Evolutionary conservation across 1,140 invertebrate species (phyloP).

Genomic region (Leptopilina boulardi): DNA sequence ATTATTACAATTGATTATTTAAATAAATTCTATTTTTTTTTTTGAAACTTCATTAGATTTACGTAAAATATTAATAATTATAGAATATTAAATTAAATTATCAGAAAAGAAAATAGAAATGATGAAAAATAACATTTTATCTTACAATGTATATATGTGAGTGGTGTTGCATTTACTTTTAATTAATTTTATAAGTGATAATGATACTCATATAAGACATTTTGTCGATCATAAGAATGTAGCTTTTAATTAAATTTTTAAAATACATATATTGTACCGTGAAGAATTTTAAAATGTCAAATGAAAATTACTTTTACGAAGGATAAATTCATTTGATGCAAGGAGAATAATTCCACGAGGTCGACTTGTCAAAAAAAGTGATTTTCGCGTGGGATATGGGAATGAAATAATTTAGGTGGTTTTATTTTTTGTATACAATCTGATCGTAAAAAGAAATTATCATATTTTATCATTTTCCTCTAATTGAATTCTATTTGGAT

Average conservation of each 20-base stretch:
- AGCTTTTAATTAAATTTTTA: constrained; percentile 4
- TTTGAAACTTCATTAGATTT: too few species aligned
- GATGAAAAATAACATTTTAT: too few species aligned
- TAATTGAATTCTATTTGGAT: too few species aligned
- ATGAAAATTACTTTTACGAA: background rate
- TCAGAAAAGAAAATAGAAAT: background rate
- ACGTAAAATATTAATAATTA: too few species aligned
- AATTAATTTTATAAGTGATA: background rate
- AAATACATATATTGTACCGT: background rate
- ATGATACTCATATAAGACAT: background rate
- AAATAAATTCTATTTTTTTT: too few species aligned
- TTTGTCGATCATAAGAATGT: background rate
- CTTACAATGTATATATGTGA: background rate
- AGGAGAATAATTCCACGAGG: background rate
- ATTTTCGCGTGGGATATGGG: background rate
- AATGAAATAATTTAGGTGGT: background rate
- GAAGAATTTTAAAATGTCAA: background rate
- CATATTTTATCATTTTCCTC: too few species aligned
- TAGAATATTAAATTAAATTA: too few species aligned
- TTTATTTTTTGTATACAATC: constrained; percentile 40
- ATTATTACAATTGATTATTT: too few species aligned
- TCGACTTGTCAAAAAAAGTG: background rate
- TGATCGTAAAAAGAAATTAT: constrained; percentile 47
- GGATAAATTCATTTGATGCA: background rate
- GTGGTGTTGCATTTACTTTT: background rate